Conservation (phyloP, 2,888 invertebrate species). For the Keiferia lycopersicella region DNA sequence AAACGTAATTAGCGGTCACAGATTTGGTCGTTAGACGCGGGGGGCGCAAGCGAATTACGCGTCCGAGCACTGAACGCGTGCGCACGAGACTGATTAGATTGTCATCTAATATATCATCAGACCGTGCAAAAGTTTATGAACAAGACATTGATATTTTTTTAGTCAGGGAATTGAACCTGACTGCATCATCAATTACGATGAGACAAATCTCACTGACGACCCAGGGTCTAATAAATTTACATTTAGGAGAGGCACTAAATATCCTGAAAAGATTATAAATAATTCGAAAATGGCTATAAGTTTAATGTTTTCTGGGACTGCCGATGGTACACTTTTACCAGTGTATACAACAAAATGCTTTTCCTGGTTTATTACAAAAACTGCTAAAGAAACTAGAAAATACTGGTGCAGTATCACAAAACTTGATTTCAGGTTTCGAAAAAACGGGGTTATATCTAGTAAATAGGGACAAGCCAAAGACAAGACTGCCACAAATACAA, state of each 20-base stretch:
- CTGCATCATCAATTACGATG: slow-evolving; percentile 26
- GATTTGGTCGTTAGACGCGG: too few relatives aligned
- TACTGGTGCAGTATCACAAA: too few relatives aligned
- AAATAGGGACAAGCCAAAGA: too few relatives aligned
- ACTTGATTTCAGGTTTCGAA: too few relatives aligned
- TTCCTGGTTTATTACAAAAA: too few relatives aligned
- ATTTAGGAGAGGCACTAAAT: slow-evolving; percentile 31
- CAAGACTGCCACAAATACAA: too few relatives aligned
- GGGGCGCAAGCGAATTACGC: too few relatives aligned
- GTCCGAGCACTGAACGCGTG: too few relatives aligned
- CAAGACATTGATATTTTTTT: background rate
- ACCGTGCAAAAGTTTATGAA: background rate
- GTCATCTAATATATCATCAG: background rate
- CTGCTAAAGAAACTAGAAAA: too few relatives aligned
- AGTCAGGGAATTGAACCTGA: background rate
- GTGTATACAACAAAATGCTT: slow-evolving; percentile 14
- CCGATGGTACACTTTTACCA: slow-evolving; percentile 31
- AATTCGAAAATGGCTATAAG: slow-evolving; percentile 30
- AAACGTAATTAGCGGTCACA: too few relatives aligned
- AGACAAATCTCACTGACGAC: slow-evolving; percentile 35
- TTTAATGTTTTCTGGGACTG: slow-evolving; percentile 32
- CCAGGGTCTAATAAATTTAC: slow-evolving; percentile 32
- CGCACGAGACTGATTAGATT: too few relatives aligned
- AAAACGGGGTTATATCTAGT: too few relatives aligned
- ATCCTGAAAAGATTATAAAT: slow-evolving; percentile 30